phyloP scores from a whole-genome alignment of 2,113 vertebrate species.

The Anarhynchus alexandrinus region DNA sequence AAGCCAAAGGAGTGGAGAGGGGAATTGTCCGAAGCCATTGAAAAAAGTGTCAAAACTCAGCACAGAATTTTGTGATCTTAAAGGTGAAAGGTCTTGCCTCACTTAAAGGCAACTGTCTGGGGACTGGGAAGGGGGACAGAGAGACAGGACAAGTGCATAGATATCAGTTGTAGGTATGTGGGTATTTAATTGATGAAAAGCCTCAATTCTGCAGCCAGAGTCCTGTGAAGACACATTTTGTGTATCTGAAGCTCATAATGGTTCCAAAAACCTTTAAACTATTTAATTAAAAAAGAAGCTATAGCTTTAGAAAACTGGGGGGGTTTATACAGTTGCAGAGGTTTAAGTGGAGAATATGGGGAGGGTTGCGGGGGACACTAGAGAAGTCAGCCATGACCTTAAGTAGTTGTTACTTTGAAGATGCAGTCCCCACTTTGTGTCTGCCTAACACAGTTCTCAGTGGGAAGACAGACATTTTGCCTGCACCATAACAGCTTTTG shows the following conservation, averaged over 20 bases:
- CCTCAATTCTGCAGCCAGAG: background rate
- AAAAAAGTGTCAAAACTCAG: background rate
- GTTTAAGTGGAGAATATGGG: background rate
- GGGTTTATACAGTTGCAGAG: background rate
- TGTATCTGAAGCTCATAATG: background rate
- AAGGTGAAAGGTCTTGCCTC: background rate
- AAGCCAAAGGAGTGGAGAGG: background rate
- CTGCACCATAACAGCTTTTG: background rate
- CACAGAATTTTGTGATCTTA: background rate
- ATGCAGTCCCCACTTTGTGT: background rate
- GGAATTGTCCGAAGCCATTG: background rate
- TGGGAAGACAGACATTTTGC: background rate
- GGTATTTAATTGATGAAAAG: background rate
- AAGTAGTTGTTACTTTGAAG: background rate
- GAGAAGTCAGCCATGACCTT: background rate
- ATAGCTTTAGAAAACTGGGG: background rate
- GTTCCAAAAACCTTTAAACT: background rate
- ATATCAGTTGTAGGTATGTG: background rate
- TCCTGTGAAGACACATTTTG: background rate
- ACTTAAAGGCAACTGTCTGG: background rate
- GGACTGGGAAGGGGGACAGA: background rate
- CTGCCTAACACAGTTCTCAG: background rate
- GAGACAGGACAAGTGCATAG: background rate
- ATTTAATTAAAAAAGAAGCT: background rate
- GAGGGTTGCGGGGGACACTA: no score